phyloP scores from a whole-genome alignment of 30 jellyfish, hydroid and myxozoan species.

The Catostylus mosaicus region DNA sequence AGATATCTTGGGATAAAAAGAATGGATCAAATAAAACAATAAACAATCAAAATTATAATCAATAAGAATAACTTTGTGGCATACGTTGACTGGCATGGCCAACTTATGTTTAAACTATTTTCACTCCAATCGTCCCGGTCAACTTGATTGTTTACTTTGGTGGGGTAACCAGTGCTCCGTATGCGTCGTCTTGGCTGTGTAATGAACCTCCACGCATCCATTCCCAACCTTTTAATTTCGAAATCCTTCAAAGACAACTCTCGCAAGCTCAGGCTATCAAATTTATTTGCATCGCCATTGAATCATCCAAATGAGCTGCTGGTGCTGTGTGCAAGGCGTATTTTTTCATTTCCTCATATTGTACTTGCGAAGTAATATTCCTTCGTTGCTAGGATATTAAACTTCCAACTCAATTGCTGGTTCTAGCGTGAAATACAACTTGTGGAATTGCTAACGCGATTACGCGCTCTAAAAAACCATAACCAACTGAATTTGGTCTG shows the following conservation, averaged over 20 bases:
- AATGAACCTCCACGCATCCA: neutral
- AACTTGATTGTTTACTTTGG: no score
- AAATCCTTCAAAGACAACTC: neutral
- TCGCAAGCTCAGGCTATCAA: no score
- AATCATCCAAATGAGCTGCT: no score
- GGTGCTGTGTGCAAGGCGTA: neutral
- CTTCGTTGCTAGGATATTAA: neutral
- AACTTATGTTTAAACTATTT: no score
- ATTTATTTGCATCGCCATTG: no score
- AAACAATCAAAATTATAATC: no score
- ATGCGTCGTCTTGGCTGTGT: neutral
- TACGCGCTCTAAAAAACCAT: conserved; percentile 4
- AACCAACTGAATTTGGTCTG: neutral
- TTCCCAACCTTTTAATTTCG: neutral
- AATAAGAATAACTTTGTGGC: no score
- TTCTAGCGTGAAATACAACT: neutral
- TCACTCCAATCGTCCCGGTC: no score
- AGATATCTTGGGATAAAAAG: no score
- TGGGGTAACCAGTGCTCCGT: neutral
- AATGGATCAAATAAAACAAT: no score
- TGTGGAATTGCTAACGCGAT: neutral
- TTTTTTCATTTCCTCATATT: neutral
- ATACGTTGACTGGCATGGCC: no score
- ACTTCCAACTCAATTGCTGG: neutral
- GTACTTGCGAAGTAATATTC: neutral